phyloP scores from a whole-genome alignment of 2,888 invertebrate genomes.

The Perithous albicinctus region DNA sequence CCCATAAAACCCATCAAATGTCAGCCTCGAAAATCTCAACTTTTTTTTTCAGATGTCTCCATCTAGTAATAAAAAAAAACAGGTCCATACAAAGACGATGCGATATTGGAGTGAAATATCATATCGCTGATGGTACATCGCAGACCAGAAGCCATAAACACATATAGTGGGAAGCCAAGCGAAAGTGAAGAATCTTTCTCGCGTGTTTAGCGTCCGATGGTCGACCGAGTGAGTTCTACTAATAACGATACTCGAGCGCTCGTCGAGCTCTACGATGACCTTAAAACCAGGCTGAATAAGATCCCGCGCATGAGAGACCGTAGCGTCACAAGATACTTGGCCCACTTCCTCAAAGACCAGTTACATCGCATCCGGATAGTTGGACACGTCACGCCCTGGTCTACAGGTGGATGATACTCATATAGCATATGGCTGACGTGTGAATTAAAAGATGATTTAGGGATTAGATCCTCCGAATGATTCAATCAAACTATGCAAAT shows the following conservation, averaged over 20 bases:
- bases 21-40: too few relatives aligned
- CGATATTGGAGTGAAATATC: background rate
- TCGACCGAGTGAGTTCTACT: constrained; percentile 20
- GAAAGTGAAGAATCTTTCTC: constrained; percentile 52
- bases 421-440: background rate
- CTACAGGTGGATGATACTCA: constrained; percentile 18
- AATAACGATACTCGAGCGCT: constrained; percentile 29
- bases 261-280: background rate
- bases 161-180: constrained; percentile 7
- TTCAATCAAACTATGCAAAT: background rate
- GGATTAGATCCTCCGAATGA: background rate
- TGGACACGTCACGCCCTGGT: background rate
- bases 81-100: too few relatives aligned
- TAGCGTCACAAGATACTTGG: constrained; percentile 43
- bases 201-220: constrained; percentile 27
- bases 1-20: too few relatives aligned
- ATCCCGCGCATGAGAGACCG: constrained; percentile 21
- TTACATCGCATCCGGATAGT: constrained; percentile 36
- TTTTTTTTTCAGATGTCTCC: too few relatives aligned
- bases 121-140: background rate
- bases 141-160: background rate
- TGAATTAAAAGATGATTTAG: background rate
- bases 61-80: too few relatives aligned
- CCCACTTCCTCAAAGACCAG: constrained; percentile 49
- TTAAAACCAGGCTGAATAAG: constrained; percentile 37